Conservation (phyloP, 2,113 vertebrate species). For the Trogon melanurus region DNA sequence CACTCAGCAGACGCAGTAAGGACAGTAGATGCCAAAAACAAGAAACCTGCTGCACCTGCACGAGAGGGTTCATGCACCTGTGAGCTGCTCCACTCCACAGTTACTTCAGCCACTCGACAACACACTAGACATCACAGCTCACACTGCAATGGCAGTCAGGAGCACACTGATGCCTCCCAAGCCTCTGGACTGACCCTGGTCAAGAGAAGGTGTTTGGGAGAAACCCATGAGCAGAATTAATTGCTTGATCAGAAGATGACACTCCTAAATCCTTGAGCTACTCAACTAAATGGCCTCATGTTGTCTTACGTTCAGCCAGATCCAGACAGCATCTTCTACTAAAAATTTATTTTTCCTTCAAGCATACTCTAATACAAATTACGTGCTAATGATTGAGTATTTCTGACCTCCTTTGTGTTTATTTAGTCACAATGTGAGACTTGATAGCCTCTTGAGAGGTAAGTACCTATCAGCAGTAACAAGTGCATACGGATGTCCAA, state of each 20-base stretch:
- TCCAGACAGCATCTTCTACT: background rate
- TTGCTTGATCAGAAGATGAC: background rate
- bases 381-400: background rate
- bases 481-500: background rate
- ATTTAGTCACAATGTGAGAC: background rate
- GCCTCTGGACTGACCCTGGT: background rate
- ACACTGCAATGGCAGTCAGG: background rate
- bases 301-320: background rate
- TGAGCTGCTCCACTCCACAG: background rate
- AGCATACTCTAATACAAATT: background rate
- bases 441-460: background rate
- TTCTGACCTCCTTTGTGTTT: background rate
- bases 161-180: background rate
- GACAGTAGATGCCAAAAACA: background rate
- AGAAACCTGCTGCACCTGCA: too few relatives aligned
- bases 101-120: background rate
- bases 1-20: background rate
- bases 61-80: fast-evolving
- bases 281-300: background rate
- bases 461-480: background rate
- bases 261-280: background rate
- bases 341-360: background rate
- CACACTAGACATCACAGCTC: background rate
- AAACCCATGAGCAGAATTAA: background rate
- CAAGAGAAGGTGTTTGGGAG: background rate